Conservation (phyloP, 53 echinoderm and acorn worm genomes). For the Mesocentrotus franciscanus region DNA sequence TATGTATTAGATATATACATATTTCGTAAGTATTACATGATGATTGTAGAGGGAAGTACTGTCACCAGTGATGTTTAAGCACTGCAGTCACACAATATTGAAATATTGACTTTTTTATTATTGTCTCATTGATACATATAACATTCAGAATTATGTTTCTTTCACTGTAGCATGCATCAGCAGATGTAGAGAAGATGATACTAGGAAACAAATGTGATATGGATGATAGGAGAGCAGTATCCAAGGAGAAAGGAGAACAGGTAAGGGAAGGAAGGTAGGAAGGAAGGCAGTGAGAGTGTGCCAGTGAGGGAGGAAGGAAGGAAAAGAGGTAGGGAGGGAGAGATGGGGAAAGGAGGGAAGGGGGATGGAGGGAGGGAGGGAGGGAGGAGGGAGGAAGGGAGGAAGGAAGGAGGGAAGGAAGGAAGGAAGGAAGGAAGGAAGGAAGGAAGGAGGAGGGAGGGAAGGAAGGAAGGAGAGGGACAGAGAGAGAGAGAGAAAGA, state of each 20-base stretch:
- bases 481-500: too few relatives aligned
- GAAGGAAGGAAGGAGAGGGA: too few relatives aligned
- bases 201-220: conserved; percentile 99
- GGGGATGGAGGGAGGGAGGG: background rate
- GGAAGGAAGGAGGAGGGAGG: too few relatives aligned
- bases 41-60: background rate
- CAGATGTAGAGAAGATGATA: conserved; percentile 99
- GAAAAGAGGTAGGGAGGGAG: background rate
- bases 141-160: background rate
- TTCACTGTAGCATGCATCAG: conserved; percentile 86
- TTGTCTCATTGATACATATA: background rate
- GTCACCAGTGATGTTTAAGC: background rate
- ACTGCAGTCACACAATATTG: background rate
- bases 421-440: too few relatives aligned
- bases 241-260: conserved; percentile 98
- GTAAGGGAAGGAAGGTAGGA: conserved; percentile 59
- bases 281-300: background rate
- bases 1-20: too few relatives aligned
- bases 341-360: background rate
- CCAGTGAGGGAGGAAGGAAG: background rate
- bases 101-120: background rate
- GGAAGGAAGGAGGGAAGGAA: too few relatives aligned
- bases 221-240: conserved; percentile 95
- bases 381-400: background rate
- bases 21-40: too few relatives aligned